Conservation (phyloP, 2,888 invertebrate genomes). For the Cephus rjabovi region DNA sequence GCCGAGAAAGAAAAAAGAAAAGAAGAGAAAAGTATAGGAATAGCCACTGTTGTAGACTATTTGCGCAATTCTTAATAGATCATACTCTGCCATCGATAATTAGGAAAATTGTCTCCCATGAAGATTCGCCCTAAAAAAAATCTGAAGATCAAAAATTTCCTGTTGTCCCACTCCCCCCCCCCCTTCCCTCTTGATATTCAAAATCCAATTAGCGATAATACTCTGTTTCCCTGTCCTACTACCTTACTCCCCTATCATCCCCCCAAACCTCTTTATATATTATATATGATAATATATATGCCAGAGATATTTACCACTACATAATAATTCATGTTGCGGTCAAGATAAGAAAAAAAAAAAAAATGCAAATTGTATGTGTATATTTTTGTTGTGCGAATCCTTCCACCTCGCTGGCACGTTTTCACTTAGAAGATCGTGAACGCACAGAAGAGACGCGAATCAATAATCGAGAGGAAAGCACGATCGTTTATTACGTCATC, state of each 20-base stretch:
- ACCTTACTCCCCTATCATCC: slow-evolving; percentile 23
- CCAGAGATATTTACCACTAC: slow-evolving; percentile 42
- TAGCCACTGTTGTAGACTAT: slow-evolving; percentile 9
- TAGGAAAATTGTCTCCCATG: slow-evolving; percentile 7
- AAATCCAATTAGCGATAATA: slow-evolving; percentile 8
- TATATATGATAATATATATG: slow-evolving; percentile 42
- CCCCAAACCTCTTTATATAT: slow-evolving; percentile 33
- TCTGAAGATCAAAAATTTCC: not conserved
- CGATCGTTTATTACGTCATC: not conserved
- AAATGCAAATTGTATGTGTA: slow-evolving; percentile 33
- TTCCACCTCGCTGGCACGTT: slow-evolving; percentile 13
- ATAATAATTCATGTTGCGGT: slow-evolving; percentile 44
- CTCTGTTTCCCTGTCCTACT: not conserved
- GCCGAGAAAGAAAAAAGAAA: not conserved
- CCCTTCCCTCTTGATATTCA: not conserved
- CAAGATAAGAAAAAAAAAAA: slow-evolving; percentile 26
- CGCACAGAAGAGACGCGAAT: not conserved
- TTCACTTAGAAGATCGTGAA: slow-evolving; percentile 14
- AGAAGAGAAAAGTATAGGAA: not conserved
- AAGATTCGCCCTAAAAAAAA: not conserved
- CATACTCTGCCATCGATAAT: slow-evolving; percentile 15
- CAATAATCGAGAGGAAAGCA: not conserved
- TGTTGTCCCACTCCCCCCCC: slow-evolving; percentile 3
- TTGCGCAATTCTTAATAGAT: not conserved
- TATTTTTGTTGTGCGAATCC: slow-evolving; percentile 33